Evolutionary conservation across 2,113 vertebrate species (phyloP).

Genomic region (Lamprologus tigripictilis): DNA sequence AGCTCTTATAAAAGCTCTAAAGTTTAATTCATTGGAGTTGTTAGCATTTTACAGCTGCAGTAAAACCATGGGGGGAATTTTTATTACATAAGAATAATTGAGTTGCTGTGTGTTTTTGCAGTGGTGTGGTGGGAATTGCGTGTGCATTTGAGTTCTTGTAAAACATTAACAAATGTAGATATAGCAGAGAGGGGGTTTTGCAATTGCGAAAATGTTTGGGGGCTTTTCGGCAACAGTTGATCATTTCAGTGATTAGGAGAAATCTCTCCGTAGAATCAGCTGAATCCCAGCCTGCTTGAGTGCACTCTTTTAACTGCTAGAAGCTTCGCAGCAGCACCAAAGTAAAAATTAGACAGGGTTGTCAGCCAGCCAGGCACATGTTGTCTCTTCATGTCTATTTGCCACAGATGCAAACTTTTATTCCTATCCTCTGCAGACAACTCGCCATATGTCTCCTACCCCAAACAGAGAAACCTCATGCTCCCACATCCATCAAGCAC

Average conservation of each 20-base stretch:
- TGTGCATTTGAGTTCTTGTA: background rate
- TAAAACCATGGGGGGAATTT: slow-evolving; percentile 24
- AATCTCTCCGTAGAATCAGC: background rate
- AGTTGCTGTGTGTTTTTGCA: background rate
- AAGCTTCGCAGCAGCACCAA: background rate
- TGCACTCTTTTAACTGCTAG: background rate
- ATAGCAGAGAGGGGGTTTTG: background rate
- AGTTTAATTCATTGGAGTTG: slow-evolving; percentile 27
- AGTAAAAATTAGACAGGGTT: background rate
- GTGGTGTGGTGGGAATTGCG: background rate
- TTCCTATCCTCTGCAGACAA: background rate
- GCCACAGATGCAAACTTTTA: slow-evolving; percentile 5
- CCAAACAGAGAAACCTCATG: background rate
- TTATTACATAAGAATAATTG: background rate
- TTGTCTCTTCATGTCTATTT: background rate
- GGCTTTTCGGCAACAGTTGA: background rate
- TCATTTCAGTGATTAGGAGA: background rate
- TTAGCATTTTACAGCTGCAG: slow-evolving; percentile 29
- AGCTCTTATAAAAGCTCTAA: slow-evolving; percentile 1
- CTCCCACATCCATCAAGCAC: slow-evolving; percentile 13
- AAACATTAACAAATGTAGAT: background rate
- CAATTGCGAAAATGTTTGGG: background rate
- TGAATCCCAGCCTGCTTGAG: background rate
- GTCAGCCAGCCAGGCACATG: slow-evolving; percentile 1
- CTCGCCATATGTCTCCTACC: background rate